These are phyloP conservation scores for Apogon talboti DNA, from an alignment of 2,797 vertebrate species.

Conservation along the genomic window DNA sequence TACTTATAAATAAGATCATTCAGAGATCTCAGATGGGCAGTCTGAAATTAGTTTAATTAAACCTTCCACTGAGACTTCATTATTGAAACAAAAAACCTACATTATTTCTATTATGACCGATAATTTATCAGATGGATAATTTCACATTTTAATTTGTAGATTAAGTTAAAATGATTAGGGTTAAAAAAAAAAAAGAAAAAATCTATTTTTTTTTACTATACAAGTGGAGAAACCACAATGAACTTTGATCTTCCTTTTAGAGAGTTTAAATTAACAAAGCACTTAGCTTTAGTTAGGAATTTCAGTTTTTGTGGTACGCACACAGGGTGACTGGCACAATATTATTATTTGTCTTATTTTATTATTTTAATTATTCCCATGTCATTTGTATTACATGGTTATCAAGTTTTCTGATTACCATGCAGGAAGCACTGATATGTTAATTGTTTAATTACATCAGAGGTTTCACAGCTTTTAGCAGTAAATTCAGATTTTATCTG, in stretches of 20 bases:
- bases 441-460: not conserved
- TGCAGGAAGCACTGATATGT: not conserved
- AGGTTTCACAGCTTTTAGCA: not conserved
- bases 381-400: not conserved
- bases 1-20: conserved; percentile 5
- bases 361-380: not conserved
- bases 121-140: conserved; percentile 5
- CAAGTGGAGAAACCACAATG: not conserved
- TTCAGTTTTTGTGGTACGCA: too few relatives aligned
- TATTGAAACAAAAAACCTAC: not conserved
- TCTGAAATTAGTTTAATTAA: conserved; percentile 5
- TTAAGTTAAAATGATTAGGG: not conserved
- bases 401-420: not conserved
- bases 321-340: too few relatives aligned
- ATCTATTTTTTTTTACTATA: not conserved
- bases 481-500: conserved; percentile 13
- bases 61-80: not conserved
- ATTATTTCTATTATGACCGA: not conserved
- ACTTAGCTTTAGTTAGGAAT: not conserved
- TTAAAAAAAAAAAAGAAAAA: not conserved
- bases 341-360: not conserved
- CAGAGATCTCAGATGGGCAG: conserved; percentile 11
- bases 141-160: conserved; percentile 6
- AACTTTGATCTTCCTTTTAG: conserved; percentile 6
- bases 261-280: not conserved